Percentiles rank a stretch among this genome's conserved stretches.
These are phyloP conservation scores for Anguilla megastoma DNA, from an alignment of 2,797 vertebrate species.

Conservation along the genomic window DNA sequence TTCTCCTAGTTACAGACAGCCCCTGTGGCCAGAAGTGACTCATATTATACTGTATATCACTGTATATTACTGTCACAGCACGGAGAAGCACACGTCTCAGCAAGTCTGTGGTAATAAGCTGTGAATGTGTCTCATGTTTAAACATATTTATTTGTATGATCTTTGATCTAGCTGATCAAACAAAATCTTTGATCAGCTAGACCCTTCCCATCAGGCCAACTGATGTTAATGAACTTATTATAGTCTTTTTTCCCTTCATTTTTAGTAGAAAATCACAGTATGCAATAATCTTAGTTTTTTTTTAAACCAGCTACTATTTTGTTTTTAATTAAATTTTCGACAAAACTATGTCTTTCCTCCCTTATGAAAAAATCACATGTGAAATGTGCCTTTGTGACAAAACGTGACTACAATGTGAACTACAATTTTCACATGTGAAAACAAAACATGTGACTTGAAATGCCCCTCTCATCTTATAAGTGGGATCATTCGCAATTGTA, in stretches of 20 bases:
- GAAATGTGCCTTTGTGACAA: no score
- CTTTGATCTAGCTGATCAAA: background rate
- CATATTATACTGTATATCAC: background rate
- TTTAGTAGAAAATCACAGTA: background rate
- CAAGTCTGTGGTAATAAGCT: background rate
- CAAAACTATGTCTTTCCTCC: background rate
- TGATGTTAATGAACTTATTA: background rate
- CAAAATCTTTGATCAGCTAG: background rate
- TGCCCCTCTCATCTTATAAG: background rate
- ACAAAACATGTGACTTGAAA: background rate
- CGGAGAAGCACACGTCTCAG: background rate
- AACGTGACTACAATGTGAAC: no score
- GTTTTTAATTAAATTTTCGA: no score
- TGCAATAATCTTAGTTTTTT: background rate
- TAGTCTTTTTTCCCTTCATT: background rate
- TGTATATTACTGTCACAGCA: background rate
- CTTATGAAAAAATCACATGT: no score
- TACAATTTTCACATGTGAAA: no score
- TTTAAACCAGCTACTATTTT: background rate
- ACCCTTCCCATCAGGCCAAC: background rate
- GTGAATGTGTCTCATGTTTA: background rate
- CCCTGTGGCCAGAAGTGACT: background rate
- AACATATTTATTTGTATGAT: background rate
- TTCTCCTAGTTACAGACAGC: background rate
- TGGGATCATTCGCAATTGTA: no score